These are phyloP conservation scores for Corythoichthys haematopterus DNA, from an alignment of 2,113 vertebrate species.

Conservation along the genomic window DNA sequence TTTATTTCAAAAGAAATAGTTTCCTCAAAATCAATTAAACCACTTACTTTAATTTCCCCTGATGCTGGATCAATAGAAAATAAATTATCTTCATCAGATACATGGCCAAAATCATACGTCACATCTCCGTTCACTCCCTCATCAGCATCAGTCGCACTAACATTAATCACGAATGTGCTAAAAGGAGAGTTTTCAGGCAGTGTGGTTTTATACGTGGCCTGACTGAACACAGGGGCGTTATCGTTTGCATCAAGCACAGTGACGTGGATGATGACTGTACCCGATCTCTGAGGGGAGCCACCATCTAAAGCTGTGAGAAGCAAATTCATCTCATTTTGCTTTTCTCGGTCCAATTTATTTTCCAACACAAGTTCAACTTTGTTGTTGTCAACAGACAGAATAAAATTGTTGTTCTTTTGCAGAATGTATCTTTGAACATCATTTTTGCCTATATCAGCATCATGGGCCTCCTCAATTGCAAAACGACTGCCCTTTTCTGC, in stretches of 20 bases:
- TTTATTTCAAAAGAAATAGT: slow-evolving; percentile 14
- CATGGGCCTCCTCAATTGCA: slow-evolving; percentile 66
- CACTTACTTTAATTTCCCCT: slow-evolving; percentile 16
- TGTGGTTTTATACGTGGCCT: slow-evolving; percentile 49
- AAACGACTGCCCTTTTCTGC: slow-evolving; percentile 44
- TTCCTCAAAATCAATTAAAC: slow-evolving; percentile 33
- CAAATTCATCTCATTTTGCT: slow-evolving; percentile 42
- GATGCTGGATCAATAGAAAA: slow-evolving; percentile 25
- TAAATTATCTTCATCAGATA: not conserved
- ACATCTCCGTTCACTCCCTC: slow-evolving; percentile 65
- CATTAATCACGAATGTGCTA: slow-evolving; percentile 29
- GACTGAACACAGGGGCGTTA: slow-evolving; percentile 50
- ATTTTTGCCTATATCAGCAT: slow-evolving; percentile 73
- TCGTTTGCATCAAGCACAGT: slow-evolving; percentile 60
- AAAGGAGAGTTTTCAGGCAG: slow-evolving; percentile 54
- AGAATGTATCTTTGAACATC: slow-evolving; percentile 71
- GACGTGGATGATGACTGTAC: slow-evolving; percentile 46
- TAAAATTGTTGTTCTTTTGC: slow-evolving; percentile 63
- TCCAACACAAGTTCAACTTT: slow-evolving; percentile 45
- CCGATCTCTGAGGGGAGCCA: slow-evolving; percentile 53
- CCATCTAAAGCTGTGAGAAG: slow-evolving; percentile 59
- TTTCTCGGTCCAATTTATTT: slow-evolving; percentile 52
- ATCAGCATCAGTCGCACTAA: slow-evolving; percentile 56
- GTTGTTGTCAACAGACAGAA: slow-evolving; percentile 54
- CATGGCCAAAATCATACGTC: slow-evolving; percentile 47